A percentile compares a stretch with the other conserved stretches of the same genome.
Evolutionary conservation across 2,113 vertebrate genomes (phyloP).

Genomic region (Danio rerio): DNA sequence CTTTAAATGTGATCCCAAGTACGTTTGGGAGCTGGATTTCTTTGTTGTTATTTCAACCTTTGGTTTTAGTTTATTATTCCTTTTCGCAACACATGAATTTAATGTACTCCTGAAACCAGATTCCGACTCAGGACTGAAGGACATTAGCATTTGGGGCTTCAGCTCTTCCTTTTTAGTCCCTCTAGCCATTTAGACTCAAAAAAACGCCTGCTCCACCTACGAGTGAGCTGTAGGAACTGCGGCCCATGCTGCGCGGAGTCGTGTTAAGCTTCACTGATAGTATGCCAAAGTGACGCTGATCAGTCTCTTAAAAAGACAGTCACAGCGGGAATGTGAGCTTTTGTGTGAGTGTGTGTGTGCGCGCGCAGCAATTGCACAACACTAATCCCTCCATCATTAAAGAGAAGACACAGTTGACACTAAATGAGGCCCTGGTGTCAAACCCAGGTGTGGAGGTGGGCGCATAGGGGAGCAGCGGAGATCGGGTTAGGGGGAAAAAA

Average conservation of each 20-base stretch:
- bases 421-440: constrained; percentile 26
- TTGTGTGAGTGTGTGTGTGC: constrained; percentile 24
- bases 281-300: constrained; percentile 51
- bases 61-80: neutral
- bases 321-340: neutral
- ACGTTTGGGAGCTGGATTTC: neutral
- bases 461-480: neutral
- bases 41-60: neutral
- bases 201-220: constrained; percentile 39
- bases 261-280: constrained; percentile 32
- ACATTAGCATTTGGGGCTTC: constrained; percentile 19
- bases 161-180: constrained; percentile 21
- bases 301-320: constrained; percentile 44
- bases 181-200: neutral
- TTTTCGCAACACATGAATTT: neutral
- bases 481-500: neutral
- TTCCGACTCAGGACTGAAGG: constrained; percentile 5
- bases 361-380: constrained; percentile 4
- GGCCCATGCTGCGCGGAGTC: constrained; percentile 39
- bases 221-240: constrained; percentile 30
- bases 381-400: constrained; percentile 53
- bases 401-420: constrained; percentile 28
- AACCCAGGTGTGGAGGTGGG: constrained; percentile 3
- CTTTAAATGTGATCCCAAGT: neutral
- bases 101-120: constrained; percentile 7